phyloP scores from a whole-genome alignment of 1,140 invertebrate species.

The Lordiphosa stackelbergi region DNA sequence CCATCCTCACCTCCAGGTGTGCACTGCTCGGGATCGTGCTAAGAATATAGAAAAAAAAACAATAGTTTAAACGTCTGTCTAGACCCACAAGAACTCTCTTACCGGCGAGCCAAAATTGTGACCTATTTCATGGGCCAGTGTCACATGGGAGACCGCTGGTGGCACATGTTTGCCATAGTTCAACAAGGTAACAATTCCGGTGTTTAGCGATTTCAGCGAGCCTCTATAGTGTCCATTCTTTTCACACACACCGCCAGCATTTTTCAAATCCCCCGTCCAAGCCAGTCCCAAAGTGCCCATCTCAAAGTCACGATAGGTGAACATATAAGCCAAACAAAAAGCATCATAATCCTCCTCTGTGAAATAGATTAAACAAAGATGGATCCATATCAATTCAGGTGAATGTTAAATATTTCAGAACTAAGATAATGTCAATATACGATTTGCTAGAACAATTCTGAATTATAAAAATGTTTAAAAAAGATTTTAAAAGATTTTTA shows the following conservation, averaged over 20 bases:
- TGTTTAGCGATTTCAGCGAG: constrained; percentile 96
- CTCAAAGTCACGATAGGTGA: constrained; percentile 98
- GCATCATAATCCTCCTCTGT: constrained; percentile 97
- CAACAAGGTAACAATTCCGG: constrained; percentile 97
- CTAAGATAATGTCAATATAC: too few species aligned
- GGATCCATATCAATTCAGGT: too few species aligned
- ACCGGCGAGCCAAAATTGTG: constrained; percentile 99
- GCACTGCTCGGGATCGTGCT: constrained; percentile 97
- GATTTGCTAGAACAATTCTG: too few species aligned
- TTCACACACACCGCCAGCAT: constrained; percentile 95
- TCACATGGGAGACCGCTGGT: constrained; percentile 98
- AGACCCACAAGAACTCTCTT: constrained; percentile 44
- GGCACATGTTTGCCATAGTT: constrained; percentile 99
- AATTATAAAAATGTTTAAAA: too few species aligned
- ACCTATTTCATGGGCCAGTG: constrained; percentile 98
- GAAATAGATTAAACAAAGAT: constrained; percentile 34
- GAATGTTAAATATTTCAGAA: too few species aligned
- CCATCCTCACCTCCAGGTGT: constrained; percentile 95
- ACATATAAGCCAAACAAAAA: constrained; percentile 99
- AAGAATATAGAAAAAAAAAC: constrained; percentile 52
- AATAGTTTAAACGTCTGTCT: not conserved
- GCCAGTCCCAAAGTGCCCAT: constrained; percentile 98
- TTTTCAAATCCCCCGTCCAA: constrained; percentile 97
- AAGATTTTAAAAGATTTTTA: too few species aligned
- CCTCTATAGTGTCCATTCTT: constrained; percentile 97